These are phyloP conservation scores for Diploscapter pachys DNA, from an alignment of 1,140 invertebrate genomes.

Conservation along the genomic window DNA sequence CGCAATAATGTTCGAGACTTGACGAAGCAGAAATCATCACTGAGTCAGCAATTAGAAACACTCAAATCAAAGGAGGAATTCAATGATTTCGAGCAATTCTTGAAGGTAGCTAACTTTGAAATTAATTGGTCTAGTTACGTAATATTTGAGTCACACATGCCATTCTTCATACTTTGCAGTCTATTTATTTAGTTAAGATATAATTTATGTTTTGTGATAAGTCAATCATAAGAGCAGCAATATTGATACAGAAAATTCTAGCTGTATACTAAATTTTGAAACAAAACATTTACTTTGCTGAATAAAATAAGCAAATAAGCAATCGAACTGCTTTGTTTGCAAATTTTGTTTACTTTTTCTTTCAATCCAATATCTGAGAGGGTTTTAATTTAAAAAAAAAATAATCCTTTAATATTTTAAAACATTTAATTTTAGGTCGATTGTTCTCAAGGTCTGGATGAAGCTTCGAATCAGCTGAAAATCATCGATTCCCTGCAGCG, in stretches of 20 bases:
- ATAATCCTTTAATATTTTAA: constrained; percentile 4
- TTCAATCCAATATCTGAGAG: no score
- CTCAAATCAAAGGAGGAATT: not conserved
- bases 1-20: constrained; percentile 3
- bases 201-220: no score
- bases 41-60: not conserved
- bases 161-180: no score
- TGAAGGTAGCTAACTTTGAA: constrained; percentile 17
- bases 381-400: not conserved
- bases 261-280: no score
- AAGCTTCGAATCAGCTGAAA: not conserved
- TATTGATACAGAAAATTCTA: no score
- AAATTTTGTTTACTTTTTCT: no score
- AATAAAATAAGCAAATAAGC: not conserved
- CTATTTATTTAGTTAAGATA: no score
- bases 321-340: no score
- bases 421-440: constrained; percentile 8
- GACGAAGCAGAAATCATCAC: constrained; percentile 3
- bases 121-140: not conserved
- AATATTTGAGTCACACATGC: constrained; percentile 1
- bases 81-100: constrained; percentile 10
- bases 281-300: no score
- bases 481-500: constrained; percentile 3
- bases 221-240: no score
- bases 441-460: not conserved